Percentiles rank a stretch among this genome's conserved stretches.
Conservation (phyloP, 1,140 invertebrate genomes). For the Steinernema feltiae region DNA sequence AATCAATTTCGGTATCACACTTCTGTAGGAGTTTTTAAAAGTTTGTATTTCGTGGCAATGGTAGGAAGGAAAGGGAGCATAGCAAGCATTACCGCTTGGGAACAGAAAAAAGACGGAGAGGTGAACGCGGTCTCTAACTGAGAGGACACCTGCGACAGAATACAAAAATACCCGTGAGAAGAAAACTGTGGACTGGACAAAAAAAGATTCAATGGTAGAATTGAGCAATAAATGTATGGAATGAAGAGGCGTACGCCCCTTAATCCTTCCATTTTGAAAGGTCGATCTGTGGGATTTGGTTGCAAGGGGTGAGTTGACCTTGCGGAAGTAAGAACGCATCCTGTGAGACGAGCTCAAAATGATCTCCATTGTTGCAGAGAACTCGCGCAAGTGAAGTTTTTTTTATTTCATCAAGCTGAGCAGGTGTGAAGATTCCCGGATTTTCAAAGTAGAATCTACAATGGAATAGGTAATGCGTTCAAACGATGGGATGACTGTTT, state of each 20-base stretch:
- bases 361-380: constrained; percentile 73
- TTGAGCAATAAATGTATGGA: neutral
- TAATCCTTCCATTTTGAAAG: constrained; percentile 48
- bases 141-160: constrained; percentile 3
- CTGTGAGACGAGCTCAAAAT: constrained; percentile 59
- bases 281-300: constrained; percentile 42
- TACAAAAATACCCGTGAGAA: neutral
- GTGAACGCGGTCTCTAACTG: neutral
- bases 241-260: neutral
- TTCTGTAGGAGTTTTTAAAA: neutral
- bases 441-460: constrained; percentile 86
- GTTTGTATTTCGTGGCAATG: neutral
- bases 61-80: neutral
- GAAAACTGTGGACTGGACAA: neutral
- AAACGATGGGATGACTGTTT: neutral
- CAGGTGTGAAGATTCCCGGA: constrained; percentile 72
- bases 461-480: constrained; percentile 19
- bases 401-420: constrained; percentile 69
- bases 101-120: neutral
- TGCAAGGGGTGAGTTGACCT: constrained; percentile 43
- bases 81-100: neutral
- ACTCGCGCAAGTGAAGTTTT: constrained; percentile 68
- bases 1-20: neutral
- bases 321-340: constrained; percentile 51
- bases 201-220: neutral